These are phyloP conservation scores for Rhysida immarginata DNA, from an alignment of 1,140 invertebrate genomes.

Conservation along the genomic window DNA sequence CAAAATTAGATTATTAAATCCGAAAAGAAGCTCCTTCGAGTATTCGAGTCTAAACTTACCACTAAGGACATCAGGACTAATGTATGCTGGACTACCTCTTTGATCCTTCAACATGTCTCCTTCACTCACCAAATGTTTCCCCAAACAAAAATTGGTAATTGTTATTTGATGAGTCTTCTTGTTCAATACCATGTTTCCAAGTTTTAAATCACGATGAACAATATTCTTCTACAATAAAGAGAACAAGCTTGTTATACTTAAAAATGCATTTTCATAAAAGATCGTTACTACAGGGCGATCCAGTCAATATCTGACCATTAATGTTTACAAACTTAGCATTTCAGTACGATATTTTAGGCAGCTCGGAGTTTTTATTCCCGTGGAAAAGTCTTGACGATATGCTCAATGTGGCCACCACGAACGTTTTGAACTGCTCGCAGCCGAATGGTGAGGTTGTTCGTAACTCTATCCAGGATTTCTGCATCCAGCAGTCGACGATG, in stretches of 20 bases:
- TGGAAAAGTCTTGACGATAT: too few species aligned
- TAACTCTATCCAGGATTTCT: too few species aligned
- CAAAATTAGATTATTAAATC: too few species aligned
- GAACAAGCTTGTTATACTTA: conserved; percentile 15
- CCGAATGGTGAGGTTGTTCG: too few species aligned
- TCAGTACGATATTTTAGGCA: too few species aligned
- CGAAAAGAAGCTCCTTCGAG: neutral
- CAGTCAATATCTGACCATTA: too few species aligned
- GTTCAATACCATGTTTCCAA: conserved; percentile 65
- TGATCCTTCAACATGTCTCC: conserved; percentile 60
- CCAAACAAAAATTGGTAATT: conserved; percentile 67
- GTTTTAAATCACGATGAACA: conserved; percentile 64
- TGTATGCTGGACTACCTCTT: conserved; percentile 66
- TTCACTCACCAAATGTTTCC: conserved; percentile 58
- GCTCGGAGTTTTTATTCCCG: too few species aligned
- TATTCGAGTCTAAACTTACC: conserved; percentile 36
- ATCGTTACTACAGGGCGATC: neutral
- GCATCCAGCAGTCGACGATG: too few species aligned
- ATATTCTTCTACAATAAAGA: conserved; percentile 55
- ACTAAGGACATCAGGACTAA: conserved; percentile 65
- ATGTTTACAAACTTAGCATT: too few species aligned
- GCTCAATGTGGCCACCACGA: too few species aligned
- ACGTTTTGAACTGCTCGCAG: too few species aligned
- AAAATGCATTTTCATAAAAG: conserved; percentile 4
- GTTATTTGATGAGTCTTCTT: conserved; percentile 48